phyloP scores from a whole-genome alignment of 2,113 vertebrate genomes.

The Proteles cristata region DNA sequence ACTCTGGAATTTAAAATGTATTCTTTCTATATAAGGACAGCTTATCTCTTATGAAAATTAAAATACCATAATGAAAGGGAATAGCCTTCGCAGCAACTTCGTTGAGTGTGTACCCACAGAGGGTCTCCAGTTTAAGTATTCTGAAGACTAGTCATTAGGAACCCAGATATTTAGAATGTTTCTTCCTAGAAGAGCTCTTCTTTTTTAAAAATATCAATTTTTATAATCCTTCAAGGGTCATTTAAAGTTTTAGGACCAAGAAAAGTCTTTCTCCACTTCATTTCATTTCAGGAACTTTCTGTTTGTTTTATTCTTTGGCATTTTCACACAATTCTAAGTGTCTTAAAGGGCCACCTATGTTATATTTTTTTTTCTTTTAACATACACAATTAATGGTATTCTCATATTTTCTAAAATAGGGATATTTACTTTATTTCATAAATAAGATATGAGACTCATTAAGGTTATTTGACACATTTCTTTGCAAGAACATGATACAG shows the following conservation, averaged over 20 bases:
- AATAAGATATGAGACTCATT: background rate
- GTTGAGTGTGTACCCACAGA: background rate
- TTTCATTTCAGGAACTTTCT: background rate
- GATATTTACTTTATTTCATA: background rate
- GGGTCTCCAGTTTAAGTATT: background rate
- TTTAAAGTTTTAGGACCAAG: constrained; percentile 17
- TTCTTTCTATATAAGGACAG: background rate
- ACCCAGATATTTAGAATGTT: background rate
- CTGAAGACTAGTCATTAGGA: background rate
- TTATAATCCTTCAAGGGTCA: background rate
- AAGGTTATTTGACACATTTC: background rate
- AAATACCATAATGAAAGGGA: background rate
- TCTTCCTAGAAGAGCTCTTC: background rate
- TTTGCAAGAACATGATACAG: background rate
- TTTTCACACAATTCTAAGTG: background rate
- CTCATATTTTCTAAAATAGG: background rate
- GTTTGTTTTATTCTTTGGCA: background rate
- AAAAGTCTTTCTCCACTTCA: background rate
- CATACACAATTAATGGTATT: background rate
- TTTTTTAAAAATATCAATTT: constrained; percentile 28
- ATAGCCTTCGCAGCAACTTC: background rate
- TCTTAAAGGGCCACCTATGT: background rate
- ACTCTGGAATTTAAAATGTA: background rate
- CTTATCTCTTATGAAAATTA: background rate
- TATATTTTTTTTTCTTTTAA: background rate